Evolutionary conservation across 2,797 vertebrate species (phyloP), one percentile per base, ranked within the genome.

Genomic region (Microcaecilia unicolor): DNA sequence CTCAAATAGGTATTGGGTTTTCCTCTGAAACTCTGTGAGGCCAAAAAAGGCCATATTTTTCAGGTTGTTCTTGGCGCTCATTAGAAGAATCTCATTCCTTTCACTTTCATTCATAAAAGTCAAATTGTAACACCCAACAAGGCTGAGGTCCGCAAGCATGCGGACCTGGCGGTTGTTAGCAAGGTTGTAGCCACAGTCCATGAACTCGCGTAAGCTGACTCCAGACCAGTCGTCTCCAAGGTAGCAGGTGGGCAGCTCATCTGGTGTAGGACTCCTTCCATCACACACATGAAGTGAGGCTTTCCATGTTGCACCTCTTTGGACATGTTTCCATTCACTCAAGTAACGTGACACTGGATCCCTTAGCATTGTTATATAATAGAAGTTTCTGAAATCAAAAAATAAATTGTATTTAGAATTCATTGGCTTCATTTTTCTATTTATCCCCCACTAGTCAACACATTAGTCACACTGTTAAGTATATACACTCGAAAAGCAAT

Each of bases 41-140:
- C 95, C 95, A 1, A 91, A 98, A 81, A 98, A 98, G 18, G 95
- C 94, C 95, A 98, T 98, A 67, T 95, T 93, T 73, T 95, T 97
- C 50, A 98, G 67, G 78, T 98, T 98, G 82, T 58, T 91, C 77
- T 93, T 98, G 47, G 95, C 94, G 27, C 94, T 98, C 71, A 89
- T 89, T 34, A 98, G 43, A 18, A 98, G 87, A 64, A 96, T 93
- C 38, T 58, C 56, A 26, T 87, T 88, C 3, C 95, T 84, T 58
- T 96, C 90, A 3, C 84, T 93, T 57, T 97, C 92, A 3, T 91
- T 94, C 91, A 91, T 93, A 48, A 83, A 88, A 30, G 93, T 93
- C 81, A 85, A 70, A 59, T 86, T 85, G 67, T 86, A 86, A 64
- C 83, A 86, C 4, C 83, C 83, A 55, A 86, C 83, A 30, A 86